Evolutionary conservation across 2,113 vertebrate genomes (phyloP), one percentile per base, ranked within the genome.

Genomic region (Prunella fulvescens): DNA sequence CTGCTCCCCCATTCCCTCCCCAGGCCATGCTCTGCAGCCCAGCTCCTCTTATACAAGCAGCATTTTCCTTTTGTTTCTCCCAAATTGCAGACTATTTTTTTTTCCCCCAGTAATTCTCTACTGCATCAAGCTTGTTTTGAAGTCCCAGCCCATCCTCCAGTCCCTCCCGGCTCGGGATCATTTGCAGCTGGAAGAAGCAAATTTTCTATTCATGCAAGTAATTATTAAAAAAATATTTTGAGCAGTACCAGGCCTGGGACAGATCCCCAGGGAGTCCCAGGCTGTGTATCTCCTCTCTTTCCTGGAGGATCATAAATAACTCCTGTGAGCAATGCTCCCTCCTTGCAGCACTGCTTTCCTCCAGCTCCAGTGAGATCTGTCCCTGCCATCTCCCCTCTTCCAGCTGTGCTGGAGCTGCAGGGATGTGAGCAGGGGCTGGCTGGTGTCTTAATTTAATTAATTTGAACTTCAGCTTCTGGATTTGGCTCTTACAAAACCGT

Each of bases 221-320:
- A 97, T 97, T 93, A 96, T 86, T 94, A 86, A 86, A 80, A 95
- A 96, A 95, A 95, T 94, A 94, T 93, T 95, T 95, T 95, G 90
- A 95, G 95, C 92, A 66, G 88, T 62, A 47, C 88, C 88, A 96
- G 90, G 94, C 92, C 92, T 73, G 82, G 95, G 94, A 88, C 90
- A 83, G 71, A 69, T 90, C 96, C 76, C 92, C 72, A 26, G 67
- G 76, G 95, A 88, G 57, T 77, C 58, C 51, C 11, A 10, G 88
- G 82, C 86, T 94, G 71, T 73, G 81, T 7, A 83, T 86, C 90
- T 86, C 53, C 51, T 22, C 0, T 0, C 35, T 62, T 94, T 91
- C 81, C 50, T 1, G 14, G 33, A 0, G 5, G 60, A 90, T 92
- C 67, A 57, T 39, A 93, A 96, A 89, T 91, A 83, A 91, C 72